Conservation (phyloP, 2,888 invertebrate species). For the Carabus problematicus region DNA sequence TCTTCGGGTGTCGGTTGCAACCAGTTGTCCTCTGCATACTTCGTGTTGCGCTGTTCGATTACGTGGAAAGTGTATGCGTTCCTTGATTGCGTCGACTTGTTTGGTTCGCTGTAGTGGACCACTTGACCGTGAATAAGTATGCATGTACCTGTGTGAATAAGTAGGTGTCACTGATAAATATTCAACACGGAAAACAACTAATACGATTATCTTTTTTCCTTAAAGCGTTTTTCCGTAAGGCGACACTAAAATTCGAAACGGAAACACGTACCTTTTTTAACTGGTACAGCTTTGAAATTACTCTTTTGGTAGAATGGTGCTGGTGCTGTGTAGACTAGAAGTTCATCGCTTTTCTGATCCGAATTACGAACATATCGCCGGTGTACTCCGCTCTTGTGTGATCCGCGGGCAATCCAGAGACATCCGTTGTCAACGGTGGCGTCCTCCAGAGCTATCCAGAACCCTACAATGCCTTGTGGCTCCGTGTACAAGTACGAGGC, state of each 20-base stretch:
- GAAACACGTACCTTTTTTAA: conserved; percentile 75
- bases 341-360: conserved; percentile 66
- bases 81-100: conserved; percentile 82
- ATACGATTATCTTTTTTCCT: background rate
- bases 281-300: conserved; percentile 79
- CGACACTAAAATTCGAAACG: background rate
- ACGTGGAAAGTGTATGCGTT: conserved; percentile 97
- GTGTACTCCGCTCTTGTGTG: conserved; percentile 85
- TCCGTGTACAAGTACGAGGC: conserved; percentile 86
- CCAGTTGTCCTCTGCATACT: conserved; percentile 87
- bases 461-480: conserved; percentile 81
- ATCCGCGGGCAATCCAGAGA: conserved; percentile 89
- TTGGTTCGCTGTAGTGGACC: conserved; percentile 89
- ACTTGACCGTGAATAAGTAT: conserved; percentile 92
- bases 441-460: conserved; percentile 97
- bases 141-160: conserved; percentile 71
- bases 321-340: conserved; percentile 73
- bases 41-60: conserved; percentile 77
- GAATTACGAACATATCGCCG: conserved; percentile 75
- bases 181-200: no score
- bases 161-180: no score
- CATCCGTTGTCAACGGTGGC: conserved; percentile 94
- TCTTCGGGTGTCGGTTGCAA: conserved; percentile 74
- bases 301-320: conserved; percentile 74
- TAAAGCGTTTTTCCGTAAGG: background rate